A percentile compares a stretch with the other conserved stretches of the same genome.
Conservation (phyloP, 2,797 vertebrate genomes). For the Sparus aurata region DNA sequence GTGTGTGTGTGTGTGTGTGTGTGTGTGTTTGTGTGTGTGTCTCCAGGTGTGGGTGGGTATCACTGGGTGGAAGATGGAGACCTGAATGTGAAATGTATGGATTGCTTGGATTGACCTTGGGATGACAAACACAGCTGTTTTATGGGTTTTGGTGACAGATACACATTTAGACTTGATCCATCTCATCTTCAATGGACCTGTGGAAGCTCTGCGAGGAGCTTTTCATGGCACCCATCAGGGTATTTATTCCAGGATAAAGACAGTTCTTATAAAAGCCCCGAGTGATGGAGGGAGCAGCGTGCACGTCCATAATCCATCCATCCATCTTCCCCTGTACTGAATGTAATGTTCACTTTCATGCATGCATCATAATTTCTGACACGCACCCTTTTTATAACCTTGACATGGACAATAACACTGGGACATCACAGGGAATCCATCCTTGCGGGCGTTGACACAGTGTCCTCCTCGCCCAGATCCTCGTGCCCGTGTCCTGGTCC, state of each 20-base stretch:
- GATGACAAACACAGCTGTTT: slow-evolving; percentile 56
- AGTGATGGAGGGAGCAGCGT: neutral
- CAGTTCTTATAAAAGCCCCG: neutral
- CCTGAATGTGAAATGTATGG: slow-evolving; percentile 36
- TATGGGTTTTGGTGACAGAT: slow-evolving; percentile 1
- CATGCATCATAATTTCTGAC: slow-evolving; percentile 57
- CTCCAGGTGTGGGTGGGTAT: slow-evolving; percentile 65
- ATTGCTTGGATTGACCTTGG: slow-evolving; percentile 65
- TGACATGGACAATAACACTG: slow-evolving; percentile 64
- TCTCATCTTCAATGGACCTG: slow-evolving; percentile 18
- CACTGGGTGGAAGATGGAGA: slow-evolving; percentile 43
- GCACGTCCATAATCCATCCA: slow-evolving; percentile 3
- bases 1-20: neutral
- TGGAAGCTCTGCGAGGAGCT: slow-evolving; percentile 7
- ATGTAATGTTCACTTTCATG: slow-evolving; percentile 44
- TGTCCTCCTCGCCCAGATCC: slow-evolving; percentile 48
- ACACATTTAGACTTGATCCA: neutral
- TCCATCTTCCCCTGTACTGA: neutral
- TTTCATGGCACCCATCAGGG: slow-evolving; percentile 2
- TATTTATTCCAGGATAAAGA: neutral
- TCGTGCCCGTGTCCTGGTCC: slow-evolving; percentile 30
- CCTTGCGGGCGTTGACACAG: slow-evolving; percentile 34
- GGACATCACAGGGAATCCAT: slow-evolving; percentile 44
- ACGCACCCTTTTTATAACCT: slow-evolving; percentile 57
- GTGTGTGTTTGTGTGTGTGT: slow-evolving; percentile 23